Conservation (phyloP, 2,888 invertebrate species). For the Creontiades dilutus region DNA sequence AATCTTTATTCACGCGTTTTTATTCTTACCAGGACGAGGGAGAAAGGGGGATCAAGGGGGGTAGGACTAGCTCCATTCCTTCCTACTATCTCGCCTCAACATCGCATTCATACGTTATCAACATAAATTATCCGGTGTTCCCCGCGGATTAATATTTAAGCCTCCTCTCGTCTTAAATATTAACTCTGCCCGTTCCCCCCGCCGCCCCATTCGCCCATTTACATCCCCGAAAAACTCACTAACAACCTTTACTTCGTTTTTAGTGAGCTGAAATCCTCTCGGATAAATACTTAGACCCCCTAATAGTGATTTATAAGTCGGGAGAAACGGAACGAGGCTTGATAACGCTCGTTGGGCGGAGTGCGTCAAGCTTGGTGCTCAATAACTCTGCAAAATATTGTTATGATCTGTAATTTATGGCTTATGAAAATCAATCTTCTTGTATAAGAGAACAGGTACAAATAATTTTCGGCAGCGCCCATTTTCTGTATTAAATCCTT, state of each 20-base stretch:
- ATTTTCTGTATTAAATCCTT: too few species aligned
- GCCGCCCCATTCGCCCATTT: neutral
- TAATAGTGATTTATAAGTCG: constrained; percentile 16
- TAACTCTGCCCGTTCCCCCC: constrained; percentile 25
- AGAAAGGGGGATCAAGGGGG: neutral
- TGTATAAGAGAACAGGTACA: too few species aligned
- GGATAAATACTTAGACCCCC: constrained; percentile 20
- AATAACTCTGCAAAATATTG: constrained; percentile 4
- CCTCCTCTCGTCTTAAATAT: constrained; percentile 53
- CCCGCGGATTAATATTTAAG: constrained; percentile 64
- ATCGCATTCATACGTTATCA: constrained; percentile 62
- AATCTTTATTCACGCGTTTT: constrained; percentile 71
- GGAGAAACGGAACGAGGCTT: neutral
- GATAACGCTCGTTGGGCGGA: constrained; percentile 17
- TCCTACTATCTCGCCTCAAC: constrained; percentile 47
- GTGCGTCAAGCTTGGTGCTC: neutral
- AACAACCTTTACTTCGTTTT: constrained; percentile 45
- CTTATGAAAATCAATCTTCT: neutral
- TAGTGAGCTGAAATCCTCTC: constrained; percentile 4
- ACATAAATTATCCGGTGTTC: constrained; percentile 51
- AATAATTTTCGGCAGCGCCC: too few species aligned
- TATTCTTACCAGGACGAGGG: constrained; percentile 53
- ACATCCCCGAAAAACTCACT: constrained; percentile 47
- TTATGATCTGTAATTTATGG: neutral
- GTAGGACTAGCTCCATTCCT: constrained; percentile 15